These are phyloP conservation scores for Craterocephalus amniculus DNA, from an alignment of 2,797 vertebrate genomes.

Conservation along the genomic window DNA sequence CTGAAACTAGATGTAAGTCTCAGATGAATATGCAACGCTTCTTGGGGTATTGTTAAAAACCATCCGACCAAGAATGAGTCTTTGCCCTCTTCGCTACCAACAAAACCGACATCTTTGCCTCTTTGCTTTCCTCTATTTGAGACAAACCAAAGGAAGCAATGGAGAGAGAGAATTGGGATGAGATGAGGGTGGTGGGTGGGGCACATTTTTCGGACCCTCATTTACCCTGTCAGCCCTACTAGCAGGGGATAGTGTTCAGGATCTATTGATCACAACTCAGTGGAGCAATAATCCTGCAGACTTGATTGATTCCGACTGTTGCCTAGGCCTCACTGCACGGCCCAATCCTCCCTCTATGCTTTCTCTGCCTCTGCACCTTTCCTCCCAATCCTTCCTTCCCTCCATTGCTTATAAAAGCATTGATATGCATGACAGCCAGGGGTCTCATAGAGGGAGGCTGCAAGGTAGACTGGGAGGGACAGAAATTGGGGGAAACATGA, in stretches of 20 bases:
- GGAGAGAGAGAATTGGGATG: constrained; percentile 48
- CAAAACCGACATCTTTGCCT: constrained; percentile 70
- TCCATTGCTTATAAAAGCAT: constrained; percentile 76
- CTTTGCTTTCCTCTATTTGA: constrained; percentile 64
- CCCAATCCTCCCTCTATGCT: constrained; percentile 76
- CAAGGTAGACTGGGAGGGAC: constrained; percentile 63
- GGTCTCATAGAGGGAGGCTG: constrained; percentile 64
- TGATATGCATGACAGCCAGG: constrained; percentile 84
- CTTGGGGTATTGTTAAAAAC: constrained; percentile 78
- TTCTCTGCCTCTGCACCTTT: constrained; percentile 56
- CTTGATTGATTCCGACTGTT: constrained; percentile 87
- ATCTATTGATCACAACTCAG: constrained; percentile 89
- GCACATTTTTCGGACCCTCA: constrained; percentile 80
- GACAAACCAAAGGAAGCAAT: constrained; percentile 54
- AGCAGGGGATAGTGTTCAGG: constrained; percentile 82
- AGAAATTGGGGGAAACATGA: constrained; percentile 75
- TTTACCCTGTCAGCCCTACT: constrained; percentile 84
- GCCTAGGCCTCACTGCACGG: constrained; percentile 82
- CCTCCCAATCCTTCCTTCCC: constrained; percentile 58
- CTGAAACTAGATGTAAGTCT: constrained; percentile 74
- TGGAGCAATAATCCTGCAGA: constrained; percentile 85
- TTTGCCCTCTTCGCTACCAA: constrained; percentile 65
- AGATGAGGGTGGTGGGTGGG: constrained; percentile 62
- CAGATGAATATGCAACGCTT: constrained; percentile 77
- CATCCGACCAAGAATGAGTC: constrained; percentile 78